Percentiles rank a stretch among this genome's conserved stretches.
Conservation (phyloP, 2,888 invertebrate species). For the Campoplex capitator region DNA sequence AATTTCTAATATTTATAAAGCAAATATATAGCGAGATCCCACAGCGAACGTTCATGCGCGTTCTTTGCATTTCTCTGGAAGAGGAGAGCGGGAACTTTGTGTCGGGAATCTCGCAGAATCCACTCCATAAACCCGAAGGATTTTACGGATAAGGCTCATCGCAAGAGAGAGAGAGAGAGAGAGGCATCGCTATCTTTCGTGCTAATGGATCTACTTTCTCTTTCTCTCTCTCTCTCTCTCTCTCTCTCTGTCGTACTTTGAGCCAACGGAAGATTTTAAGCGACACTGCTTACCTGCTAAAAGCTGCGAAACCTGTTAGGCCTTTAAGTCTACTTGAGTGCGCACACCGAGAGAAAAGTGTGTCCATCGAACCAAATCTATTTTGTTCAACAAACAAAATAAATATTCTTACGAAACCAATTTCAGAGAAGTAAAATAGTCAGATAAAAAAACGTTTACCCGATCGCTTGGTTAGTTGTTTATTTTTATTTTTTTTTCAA, state of each 20-base stretch:
- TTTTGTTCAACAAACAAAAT: too few species aligned
- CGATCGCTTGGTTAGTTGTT: too few species aligned
- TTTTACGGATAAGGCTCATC: constrained; percentile 31
- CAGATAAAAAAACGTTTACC: too few species aligned
- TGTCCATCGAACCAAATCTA: too few species aligned
- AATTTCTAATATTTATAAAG: background rate
- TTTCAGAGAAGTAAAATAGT: too few species aligned
- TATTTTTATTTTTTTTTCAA: too few species aligned
- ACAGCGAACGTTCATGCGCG: constrained; percentile 21
- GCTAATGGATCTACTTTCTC: constrained; percentile 50
- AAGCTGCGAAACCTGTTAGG: constrained; percentile 22
- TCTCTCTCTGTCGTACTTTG: background rate
- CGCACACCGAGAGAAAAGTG: background rate
- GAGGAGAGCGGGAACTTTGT: constrained; percentile 60
- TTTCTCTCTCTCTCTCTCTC: background rate
- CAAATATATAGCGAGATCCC: constrained; percentile 41
- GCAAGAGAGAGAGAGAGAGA: constrained; percentile 25
- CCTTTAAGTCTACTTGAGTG: constrained; percentile 12
- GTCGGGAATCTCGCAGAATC: constrained; percentile 43
- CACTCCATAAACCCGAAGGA: constrained; percentile 55
- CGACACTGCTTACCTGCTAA: constrained; percentile 13
- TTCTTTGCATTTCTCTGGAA: constrained; percentile 55
- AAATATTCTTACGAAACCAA: too few species aligned
- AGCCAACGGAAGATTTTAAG: constrained; percentile 16
- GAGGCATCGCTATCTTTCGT: constrained; percentile 50